Evolutionary conservation across 2,797 vertebrate genomes (phyloP), one percentile per base, ranked within the genome.

Genomic region (Sorex maritimensis): DNA sequence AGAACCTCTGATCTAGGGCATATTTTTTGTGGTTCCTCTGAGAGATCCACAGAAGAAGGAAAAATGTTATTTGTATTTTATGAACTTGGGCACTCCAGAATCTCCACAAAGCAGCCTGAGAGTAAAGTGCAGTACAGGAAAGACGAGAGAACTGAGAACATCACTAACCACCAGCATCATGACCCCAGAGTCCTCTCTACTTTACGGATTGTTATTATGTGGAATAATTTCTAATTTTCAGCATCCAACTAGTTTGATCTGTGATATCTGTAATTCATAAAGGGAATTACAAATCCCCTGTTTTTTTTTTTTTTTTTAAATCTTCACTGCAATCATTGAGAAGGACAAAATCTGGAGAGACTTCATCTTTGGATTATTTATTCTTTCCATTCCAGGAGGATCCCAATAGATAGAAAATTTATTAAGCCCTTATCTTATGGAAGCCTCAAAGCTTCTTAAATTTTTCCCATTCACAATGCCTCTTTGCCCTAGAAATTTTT

Each of bases 201-300:
- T 41, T 44, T 44, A 44, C 5, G 41, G 4, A 5, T 44, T 44
- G 46, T 83, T 30, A 49, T 12, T 81, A 72, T 15, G 21, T 82
- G 58, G 75, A 86, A 74, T 38, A 14, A 58, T 80, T 87, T 71
- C 9, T 41, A 17, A 46, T 83, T 71, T 44, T 23, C 23, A 46
- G 26, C 34, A 21, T 90, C 34, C 87, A 52, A 21, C 49, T 79
- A 68, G 19, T 83, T 65, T 80, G n/a, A 30, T 78, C 93, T 82
- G 82, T 61, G n/a, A 79, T 79, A 19, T 71, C 52, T 78, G 65
- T 90, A 78, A 49, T 63, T 28, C 90, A 0, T 41, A 95, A 61
- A 5, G 63, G 72, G 7, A 44, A 44, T 55, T 55, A 17, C 49
- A 68, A 90, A 95, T 81, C 15, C 82, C 38, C 67, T 15, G 86